These are phyloP conservation scores for Rhinella marina DNA, from an alignment of 2,797 vertebrate genomes.

Conservation along the genomic window DNA sequence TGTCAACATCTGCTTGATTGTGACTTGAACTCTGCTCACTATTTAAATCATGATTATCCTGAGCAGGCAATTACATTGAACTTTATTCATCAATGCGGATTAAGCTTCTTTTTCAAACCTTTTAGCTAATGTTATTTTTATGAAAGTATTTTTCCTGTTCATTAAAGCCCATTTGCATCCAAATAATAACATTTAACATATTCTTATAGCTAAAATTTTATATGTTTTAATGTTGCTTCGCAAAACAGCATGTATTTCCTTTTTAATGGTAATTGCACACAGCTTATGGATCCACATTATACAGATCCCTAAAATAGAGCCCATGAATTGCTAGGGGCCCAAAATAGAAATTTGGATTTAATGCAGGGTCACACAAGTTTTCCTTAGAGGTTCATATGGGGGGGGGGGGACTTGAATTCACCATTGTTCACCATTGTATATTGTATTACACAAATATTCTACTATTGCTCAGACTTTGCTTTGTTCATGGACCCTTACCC, in stretches of 20 bases:
- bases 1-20: constrained; percentile 45
- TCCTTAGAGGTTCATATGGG: no score
- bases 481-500: not conserved
- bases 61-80: constrained; percentile 21
- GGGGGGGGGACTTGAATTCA: no score
- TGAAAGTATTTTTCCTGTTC: not conserved
- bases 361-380: no score
- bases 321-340: not conserved
- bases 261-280: not conserved
- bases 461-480: not conserved
- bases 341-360: no score
- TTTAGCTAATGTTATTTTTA: not conserved
- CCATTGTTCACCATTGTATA: no score
- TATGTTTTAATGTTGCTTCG: not conserved
- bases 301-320: not conserved
- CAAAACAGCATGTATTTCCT: not conserved
- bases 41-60: constrained; percentile 13
- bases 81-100: not conserved
- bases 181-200: not conserved
- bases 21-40: constrained; percentile 33
- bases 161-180: not conserved
- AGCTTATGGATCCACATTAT: not conserved
- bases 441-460: no score
- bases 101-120: not conserved
- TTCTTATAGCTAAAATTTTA: not conserved